phyloP scores from a whole-genome alignment of 2,113 vertebrate genomes.

The Tretioscincus oriximinensis region DNA sequence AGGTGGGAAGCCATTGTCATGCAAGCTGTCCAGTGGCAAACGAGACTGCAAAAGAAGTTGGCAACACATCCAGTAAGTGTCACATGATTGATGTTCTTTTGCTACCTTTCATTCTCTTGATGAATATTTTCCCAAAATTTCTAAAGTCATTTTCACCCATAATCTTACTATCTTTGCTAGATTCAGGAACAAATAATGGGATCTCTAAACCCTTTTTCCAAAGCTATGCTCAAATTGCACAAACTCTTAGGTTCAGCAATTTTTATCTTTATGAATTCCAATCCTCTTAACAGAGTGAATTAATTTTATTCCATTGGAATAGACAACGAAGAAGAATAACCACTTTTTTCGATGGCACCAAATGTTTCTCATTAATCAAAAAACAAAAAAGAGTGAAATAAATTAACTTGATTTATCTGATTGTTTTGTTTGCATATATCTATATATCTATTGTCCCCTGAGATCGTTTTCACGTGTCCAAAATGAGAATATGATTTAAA shows the following conservation, averaged over 20 bases:
- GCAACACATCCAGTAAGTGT: slow-evolving; percentile 82
- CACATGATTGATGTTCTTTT: background rate
- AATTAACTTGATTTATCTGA: too few relatives aligned
- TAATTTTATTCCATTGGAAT: background rate
- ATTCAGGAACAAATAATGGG: slow-evolving; percentile 18
- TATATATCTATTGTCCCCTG: too few relatives aligned
- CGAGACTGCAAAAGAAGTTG: slow-evolving; percentile 81
- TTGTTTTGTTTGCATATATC: too few relatives aligned
- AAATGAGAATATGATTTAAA: background rate
- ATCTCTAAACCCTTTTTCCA: slow-evolving; percentile 18
- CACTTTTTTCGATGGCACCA: slow-evolving; percentile 7
- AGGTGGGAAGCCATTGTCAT: slow-evolving; percentile 98
- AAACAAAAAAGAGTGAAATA: too few relatives aligned
- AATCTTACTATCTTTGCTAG: slow-evolving; percentile 19
- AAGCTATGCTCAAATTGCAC: slow-evolving; percentile 27
- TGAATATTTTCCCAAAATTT: slow-evolving; percentile 11
- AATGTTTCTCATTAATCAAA: background rate
- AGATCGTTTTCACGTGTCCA: background rate
- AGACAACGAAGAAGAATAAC: background rate
- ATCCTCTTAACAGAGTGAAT: slow-evolving; percentile 9
- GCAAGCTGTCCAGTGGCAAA: slow-evolving; percentile 98
- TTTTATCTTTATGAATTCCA: slow-evolving; percentile 24
- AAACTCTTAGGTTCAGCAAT: slow-evolving; percentile 15
- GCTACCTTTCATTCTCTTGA: slow-evolving; percentile 4
- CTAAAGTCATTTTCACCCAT: slow-evolving; percentile 26